Evolutionary conservation across 2,888 invertebrate genomes (phyloP).

Genomic region (Griposia aprilina): DNA sequence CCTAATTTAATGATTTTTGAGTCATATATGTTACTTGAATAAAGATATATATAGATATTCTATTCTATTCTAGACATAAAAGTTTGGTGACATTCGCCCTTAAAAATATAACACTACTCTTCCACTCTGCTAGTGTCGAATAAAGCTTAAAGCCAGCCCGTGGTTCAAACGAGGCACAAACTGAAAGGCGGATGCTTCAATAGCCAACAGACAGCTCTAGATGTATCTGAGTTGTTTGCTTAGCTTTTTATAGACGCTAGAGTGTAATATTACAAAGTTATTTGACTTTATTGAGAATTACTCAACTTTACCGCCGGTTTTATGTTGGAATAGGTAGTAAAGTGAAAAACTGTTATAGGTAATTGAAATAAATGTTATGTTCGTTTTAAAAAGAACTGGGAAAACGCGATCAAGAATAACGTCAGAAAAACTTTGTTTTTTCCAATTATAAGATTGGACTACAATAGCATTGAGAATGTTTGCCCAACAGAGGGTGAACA

Average conservation of each 20-base stretch:
- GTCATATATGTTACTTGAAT: too few relatives aligned
- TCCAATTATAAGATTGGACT: too few relatives aligned
- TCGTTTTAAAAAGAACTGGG: too few relatives aligned
- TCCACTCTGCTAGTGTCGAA: not conserved
- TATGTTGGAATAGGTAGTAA: not conserved
- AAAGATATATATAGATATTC: too few relatives aligned
- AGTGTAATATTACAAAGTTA: constrained; percentile 2
- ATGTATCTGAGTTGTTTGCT: constrained; percentile 26
- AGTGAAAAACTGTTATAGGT: too few relatives aligned
- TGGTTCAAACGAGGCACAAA: constrained; percentile 24
- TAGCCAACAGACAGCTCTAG: constrained; percentile 15
- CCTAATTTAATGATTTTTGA: too few relatives aligned
- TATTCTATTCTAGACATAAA: too few relatives aligned
- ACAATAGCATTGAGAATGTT: too few relatives aligned
- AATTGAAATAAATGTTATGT: too few relatives aligned
- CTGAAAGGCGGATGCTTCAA: constrained; percentile 35
- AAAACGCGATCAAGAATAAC: too few relatives aligned
- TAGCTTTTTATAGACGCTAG: constrained; percentile 10
- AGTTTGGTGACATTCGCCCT: not conserved
- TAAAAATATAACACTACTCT: not conserved
- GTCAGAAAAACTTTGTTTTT: too few relatives aligned
- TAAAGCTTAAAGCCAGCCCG: not conserved
- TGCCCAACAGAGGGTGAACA: too few relatives aligned
- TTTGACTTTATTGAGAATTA: not conserved
- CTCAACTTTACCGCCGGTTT: not conserved